Evolutionary conservation across 2,113 vertebrate species (phyloP).

Genomic region (Ancistrus triradiatus): DNA sequence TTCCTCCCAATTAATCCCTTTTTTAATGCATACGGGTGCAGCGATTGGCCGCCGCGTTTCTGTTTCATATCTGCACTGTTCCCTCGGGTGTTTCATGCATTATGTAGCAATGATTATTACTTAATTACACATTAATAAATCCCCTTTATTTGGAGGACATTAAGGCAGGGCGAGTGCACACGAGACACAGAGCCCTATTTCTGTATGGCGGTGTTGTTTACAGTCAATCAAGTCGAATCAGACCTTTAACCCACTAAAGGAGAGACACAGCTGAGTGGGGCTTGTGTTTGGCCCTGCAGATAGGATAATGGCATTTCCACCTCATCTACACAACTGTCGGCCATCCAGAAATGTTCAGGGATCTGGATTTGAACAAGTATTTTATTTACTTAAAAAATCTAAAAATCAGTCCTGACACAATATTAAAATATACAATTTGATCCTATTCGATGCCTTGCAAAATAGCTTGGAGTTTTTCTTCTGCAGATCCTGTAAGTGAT

Average conservation of each 20-base stretch:
- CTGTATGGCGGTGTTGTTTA: constrained; percentile 52
- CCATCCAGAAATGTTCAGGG: too few relatives aligned
- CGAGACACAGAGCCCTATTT: constrained; percentile 50
- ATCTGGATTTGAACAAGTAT: too few relatives aligned
- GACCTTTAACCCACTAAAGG: constrained; percentile 50
- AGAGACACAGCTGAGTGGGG: constrained; percentile 9
- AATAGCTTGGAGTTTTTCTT: too few relatives aligned
- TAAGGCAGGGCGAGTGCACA: constrained; percentile 69
- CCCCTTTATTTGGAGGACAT: constrained; percentile 79
- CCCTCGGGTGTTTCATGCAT: constrained; percentile 75
- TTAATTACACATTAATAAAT: constrained; percentile 82
- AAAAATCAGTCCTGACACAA: too few relatives aligned
- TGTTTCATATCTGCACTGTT: constrained; percentile 60
- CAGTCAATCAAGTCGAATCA: constrained; percentile 49
- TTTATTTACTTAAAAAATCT: too few relatives aligned
- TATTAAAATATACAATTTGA: too few relatives aligned
- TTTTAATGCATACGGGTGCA: constrained; percentile 70
- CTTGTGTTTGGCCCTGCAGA: constrained; percentile 31
- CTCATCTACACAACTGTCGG: constrained; percentile 24
- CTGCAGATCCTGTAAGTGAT: too few relatives aligned
- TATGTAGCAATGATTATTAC: constrained; percentile 79
- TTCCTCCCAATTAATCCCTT: constrained; percentile 74
- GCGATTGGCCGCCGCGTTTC: constrained; percentile 52
- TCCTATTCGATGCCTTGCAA: too few relatives aligned
- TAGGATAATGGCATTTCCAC: constrained; percentile 50